phyloP scores from a whole-genome alignment of 2,888 invertebrate genomes.

The Agrotis ipsilon region DNA sequence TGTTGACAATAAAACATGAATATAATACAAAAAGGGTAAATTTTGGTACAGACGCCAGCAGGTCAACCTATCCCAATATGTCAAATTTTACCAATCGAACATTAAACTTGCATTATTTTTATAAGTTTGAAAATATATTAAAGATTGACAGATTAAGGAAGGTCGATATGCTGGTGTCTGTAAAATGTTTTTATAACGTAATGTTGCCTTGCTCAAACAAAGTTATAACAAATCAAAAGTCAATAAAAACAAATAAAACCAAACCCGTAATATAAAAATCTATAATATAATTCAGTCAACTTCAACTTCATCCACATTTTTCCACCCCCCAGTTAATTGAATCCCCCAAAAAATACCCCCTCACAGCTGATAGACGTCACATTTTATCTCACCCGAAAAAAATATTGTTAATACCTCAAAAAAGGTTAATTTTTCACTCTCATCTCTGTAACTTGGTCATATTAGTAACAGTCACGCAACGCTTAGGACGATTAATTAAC shows the following conservation, averaged over 20 bases:
- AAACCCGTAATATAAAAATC: not conserved
- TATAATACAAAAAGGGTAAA: no score
- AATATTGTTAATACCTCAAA: slow-evolving; percentile 24
- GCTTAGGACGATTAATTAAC: slow-evolving; percentile 67
- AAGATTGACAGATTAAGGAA: no score
- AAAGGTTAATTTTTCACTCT: slow-evolving; percentile 60
- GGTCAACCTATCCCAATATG: no score
- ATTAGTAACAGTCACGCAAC: slow-evolving; percentile 60
- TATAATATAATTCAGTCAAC: not conserved
- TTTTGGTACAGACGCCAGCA: no score
- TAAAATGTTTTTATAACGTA: no score
- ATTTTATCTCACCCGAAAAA: slow-evolving; percentile 43
- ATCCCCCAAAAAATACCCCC: slow-evolving; percentile 17
- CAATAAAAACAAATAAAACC: not conserved
- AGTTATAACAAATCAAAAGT: not conserved
- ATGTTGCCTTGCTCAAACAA: not conserved
- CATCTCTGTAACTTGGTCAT: slow-evolving; percentile 45
- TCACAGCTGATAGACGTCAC: slow-evolving; percentile 37
- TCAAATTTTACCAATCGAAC: no score
- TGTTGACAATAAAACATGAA: not conserved
- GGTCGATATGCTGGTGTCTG: no score
- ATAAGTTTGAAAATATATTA: no score
- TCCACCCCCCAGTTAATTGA: slow-evolving; percentile 9
- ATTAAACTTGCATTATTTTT: no score
- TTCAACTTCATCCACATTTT: slow-evolving; percentile 1